These are phyloP conservation scores for Ophioderma brevispina DNA, from an alignment of 35 echinoderm and acorn worm genomes.

Conservation along the genomic window DNA sequence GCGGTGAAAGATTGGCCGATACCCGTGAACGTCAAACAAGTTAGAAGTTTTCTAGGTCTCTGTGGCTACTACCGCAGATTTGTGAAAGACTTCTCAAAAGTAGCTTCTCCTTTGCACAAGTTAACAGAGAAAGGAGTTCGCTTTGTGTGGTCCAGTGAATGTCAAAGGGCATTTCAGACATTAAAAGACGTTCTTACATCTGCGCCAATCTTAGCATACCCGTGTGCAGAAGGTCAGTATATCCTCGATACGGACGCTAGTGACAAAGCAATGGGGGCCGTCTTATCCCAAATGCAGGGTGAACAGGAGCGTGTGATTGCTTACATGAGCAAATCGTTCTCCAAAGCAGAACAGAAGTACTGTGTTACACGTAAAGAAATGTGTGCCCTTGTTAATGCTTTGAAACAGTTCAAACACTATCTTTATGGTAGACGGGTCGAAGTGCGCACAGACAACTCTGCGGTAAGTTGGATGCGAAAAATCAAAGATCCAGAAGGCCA, in stretches of 20 bases:
- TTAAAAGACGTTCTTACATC: neutral
- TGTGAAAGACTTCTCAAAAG: conserved; percentile 41
- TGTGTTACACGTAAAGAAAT: conserved; percentile 76
- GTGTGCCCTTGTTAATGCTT: conserved; percentile 22
- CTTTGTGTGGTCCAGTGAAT: conserved; percentile 28
- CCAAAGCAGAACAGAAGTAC: conserved; percentile 55
- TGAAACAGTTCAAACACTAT: conserved; percentile 63
- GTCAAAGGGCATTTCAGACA: no score
- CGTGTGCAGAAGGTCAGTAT: no score
- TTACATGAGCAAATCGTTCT: conserved; percentile 48
- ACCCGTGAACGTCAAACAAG: conserved; percentile 44
- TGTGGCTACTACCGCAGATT: conserved; percentile 55
- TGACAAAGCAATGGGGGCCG: no score
- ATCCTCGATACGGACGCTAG: no score
- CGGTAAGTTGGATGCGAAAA: neutral
- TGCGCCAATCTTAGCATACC: conserved; percentile 42
- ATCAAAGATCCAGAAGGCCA: conserved; percentile 30
- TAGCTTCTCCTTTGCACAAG: conserved; percentile 42
- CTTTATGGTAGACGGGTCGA: no score
- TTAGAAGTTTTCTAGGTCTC: conserved; percentile 24
- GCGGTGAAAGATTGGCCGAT: neutral
- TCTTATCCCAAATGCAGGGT: conserved; percentile 57
- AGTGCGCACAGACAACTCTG: neutral
- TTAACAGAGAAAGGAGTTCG: conserved; percentile 42
- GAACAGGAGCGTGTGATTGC: conserved; percentile 54